phyloP scores from a whole-genome alignment of 37 sponge, comb jelly and placozoan species.

The Haliclona indistincta region DNA sequence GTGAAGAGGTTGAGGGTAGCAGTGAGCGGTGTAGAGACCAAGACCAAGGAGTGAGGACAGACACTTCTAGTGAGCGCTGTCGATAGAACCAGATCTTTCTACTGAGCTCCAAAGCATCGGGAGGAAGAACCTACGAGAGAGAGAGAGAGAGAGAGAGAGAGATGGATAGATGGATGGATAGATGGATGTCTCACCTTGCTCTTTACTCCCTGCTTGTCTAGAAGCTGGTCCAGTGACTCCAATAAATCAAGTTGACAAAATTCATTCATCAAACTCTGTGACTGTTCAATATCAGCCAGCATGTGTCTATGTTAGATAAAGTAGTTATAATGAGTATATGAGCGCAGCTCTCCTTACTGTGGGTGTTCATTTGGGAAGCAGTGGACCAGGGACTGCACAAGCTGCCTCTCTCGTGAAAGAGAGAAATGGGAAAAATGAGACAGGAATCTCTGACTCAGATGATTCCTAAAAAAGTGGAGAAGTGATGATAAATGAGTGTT shows the following conservation, averaged over 20 bases:
- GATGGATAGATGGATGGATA: not conserved
- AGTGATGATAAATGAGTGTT: not conserved
- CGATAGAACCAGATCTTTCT: conserved; percentile 43
- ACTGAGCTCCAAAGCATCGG: conserved; percentile 27
- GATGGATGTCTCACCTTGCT: not conserved
- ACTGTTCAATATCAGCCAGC: conserved; percentile 67
- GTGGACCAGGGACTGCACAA: conserved; percentile 40
- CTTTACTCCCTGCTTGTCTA: conserved; percentile 17
- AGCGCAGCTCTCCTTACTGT: conserved; percentile 17
- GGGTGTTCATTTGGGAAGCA: conserved; percentile 74
- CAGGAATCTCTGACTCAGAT: conserved; percentile 47
- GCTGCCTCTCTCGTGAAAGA: conserved; percentile 38
- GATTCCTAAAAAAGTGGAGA: conserved; percentile 13
- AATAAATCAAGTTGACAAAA: conserved; percentile 57
- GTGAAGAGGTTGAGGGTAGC: too few relatives aligned
- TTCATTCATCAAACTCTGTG: conserved; percentile 49
- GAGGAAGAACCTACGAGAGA: conserved; percentile 6
- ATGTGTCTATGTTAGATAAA: conserved; percentile 30
- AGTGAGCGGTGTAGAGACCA: conserved; percentile 45
- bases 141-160: not conserved
- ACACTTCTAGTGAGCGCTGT: conserved; percentile 34
- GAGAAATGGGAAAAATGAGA: conserved; percentile 55
- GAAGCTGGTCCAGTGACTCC: conserved; percentile 54
- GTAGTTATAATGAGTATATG: not conserved
- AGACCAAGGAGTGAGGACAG: conserved; percentile 57